phyloP scores from a whole-genome alignment of 2,888 invertebrate genomes.

The Pilophorus perplexus region DNA sequence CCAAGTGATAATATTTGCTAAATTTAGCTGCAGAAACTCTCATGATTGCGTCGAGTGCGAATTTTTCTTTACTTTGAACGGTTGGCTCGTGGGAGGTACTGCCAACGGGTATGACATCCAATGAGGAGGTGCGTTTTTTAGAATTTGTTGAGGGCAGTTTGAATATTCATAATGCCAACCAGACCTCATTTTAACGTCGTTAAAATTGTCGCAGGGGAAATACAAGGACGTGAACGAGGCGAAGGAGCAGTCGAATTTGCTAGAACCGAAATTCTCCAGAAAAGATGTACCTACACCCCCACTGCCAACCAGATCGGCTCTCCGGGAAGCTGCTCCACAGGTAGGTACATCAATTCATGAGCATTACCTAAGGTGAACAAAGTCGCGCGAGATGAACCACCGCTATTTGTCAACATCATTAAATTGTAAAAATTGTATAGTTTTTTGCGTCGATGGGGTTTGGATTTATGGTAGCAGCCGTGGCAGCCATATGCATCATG shows the following conservation, averaged over 20 bases:
- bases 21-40: no score
- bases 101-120: no score
- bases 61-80: no score
- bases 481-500: conserved; percentile 25
- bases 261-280: not conserved
- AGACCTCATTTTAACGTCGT: no score
- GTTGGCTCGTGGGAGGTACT: no score
- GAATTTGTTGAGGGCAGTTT: no score
- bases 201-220: conserved; percentile 1
- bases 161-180: no score
- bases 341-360: not conserved
- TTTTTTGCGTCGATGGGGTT: conserved; percentile 19
- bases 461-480: conserved; percentile 32
- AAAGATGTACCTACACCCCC: not conserved
- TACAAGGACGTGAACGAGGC: not conserved
- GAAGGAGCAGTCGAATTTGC: conserved; percentile 12
- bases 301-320: not conserved
- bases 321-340: conserved; percentile 7
- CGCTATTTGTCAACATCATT: not conserved
- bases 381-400: not conserved
- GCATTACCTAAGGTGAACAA: not conserved
- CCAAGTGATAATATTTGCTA: no score
- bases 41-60: no score
- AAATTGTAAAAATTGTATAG: not conserved
- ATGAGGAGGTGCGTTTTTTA: no score